Evolutionary conservation across 2,113 vertebrate species (phyloP).

Genomic region (Proteles cristata): DNA sequence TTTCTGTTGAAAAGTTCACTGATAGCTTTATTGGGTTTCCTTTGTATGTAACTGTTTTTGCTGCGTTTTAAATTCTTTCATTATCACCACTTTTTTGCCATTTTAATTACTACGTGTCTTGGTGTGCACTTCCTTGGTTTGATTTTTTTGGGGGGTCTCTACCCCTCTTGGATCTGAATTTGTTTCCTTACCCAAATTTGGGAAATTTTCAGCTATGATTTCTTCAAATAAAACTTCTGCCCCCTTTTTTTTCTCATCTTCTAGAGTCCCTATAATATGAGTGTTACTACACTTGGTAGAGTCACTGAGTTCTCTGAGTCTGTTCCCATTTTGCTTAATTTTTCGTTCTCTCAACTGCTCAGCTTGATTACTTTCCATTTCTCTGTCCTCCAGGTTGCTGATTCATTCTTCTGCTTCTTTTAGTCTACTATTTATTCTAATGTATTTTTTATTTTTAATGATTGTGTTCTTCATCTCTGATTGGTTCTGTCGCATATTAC

Average conservation of each 20-base stretch:
- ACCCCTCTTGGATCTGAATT: background rate
- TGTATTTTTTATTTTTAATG: background rate
- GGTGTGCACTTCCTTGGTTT: background rate
- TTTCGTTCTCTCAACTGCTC: background rate
- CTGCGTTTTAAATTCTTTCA: background rate
- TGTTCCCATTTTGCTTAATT: background rate
- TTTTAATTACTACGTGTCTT: background rate
- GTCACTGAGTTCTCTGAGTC: background rate
- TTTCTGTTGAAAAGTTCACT: background rate
- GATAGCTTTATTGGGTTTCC: background rate
- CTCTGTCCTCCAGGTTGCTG: background rate
- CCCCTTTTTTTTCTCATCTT: background rate
- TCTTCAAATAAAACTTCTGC: background rate
- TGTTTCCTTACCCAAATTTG: background rate
- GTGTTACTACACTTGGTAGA: background rate
- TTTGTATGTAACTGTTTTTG: background rate
- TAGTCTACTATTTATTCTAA: background rate
- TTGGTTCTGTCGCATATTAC: background rate
- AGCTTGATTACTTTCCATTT: background rate
- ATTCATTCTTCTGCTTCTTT: background rate
- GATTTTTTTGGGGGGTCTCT: background rate
- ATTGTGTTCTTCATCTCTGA: background rate
- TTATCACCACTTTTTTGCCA: background rate
- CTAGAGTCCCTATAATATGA: background rate
- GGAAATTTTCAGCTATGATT: background rate